A percentile compares a stretch with the other conserved stretches of the same genome.
Conservation (phyloP, 2,888 invertebrate species). For the Chrysodeixis includens region DNA sequence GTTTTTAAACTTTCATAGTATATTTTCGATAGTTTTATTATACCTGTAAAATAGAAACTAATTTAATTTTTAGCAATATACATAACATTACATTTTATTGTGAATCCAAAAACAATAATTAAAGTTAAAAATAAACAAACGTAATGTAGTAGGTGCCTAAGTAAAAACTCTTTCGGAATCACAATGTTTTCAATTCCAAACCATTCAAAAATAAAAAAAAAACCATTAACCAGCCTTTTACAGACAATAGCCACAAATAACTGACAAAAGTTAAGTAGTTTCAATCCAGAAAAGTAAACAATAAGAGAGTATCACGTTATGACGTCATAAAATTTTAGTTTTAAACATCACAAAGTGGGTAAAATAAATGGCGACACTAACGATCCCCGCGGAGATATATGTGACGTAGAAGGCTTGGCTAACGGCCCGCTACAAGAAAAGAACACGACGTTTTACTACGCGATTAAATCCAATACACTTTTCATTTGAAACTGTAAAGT, state of each 20-base stretch:
- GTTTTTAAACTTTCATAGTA: no score
- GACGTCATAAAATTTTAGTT: constrained; percentile 41
- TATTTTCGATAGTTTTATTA: no score
- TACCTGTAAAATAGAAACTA: no score
- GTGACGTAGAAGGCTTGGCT: constrained; percentile 24
- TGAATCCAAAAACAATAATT: no score
- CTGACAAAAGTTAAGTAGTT: not conserved
- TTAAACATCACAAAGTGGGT: constrained; percentile 38
- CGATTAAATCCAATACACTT: constrained; percentile 37
- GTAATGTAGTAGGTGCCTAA: no score
- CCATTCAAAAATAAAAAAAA: not conserved
- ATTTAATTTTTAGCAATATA: no score
- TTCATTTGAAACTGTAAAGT: constrained; percentile 26
- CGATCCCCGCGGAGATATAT: constrained; percentile 44
- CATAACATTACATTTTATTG: no score
- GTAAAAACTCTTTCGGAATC: no score
- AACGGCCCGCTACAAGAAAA: constrained; percentile 14
- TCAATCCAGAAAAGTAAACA: constrained; percentile 11
- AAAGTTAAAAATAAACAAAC: no score
- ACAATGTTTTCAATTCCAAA: not conserved
- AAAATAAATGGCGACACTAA: constrained; percentile 49
- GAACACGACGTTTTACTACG: constrained; percentile 37
- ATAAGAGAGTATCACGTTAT: constrained; percentile 16
- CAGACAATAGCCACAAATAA: not conserved
- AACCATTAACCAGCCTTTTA: not conserved